Evolutionary conservation across 2,888 invertebrate genomes (phyloP), one percentile per base, ranked within the genome.

Genomic region (Dynastes hyllus): DNA sequence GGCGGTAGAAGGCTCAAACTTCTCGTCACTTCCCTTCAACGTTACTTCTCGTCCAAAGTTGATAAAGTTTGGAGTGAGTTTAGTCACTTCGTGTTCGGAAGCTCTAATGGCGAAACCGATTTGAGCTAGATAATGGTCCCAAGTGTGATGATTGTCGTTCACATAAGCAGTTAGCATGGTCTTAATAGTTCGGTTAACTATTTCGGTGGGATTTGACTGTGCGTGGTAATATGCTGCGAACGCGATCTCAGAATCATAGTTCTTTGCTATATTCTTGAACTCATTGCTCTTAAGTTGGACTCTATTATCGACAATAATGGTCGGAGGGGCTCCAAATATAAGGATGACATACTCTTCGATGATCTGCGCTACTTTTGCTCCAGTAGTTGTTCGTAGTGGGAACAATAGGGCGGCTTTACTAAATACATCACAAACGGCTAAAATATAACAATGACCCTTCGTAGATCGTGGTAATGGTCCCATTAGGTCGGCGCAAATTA

Each of bases 371-470:
- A n/a, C n/a, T n/a, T n/a, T n/a, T n/a, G n/a, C n/a, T n/a, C n/a
- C n/a, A n/a, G n/a, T n/a, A n/a, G n/a, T n/a, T n/a, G n/a, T n/a
- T n/a, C n/a, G n/a, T n/a, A n/a, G n/a, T n/a, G n/a, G n/a, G n/a
- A n/a, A n/a, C n/a, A n/a, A n/a, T n/a, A n/a, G 79, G 13, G 66
- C 53, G 65, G 58, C 16, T 58, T 16, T 16, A n/a, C n/a, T n/a
- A n/a, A n/a, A n/a, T n/a, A n/a, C n/a, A n/a, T n/a, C n/a, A n/a
- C n/a, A n/a, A n/a, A n/a, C n/a, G n/a, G n/a, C n/a, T n/a, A n/a
- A n/a, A n/a, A n/a, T n/a, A n/a, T n/a, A n/a, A n/a, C n/a, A n/a
- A n/a, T n/a, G n/a, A n/a, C n/a, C n/a, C n/a, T n/a, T n/a, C n/a
- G n/a, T n/a, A n/a, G n/a, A n/a, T n/a, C n/a, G n/a, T n/a, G n/a